A percentile compares a stretch with the other conserved stretches of the same genome.
Conservation (phyloP, 1,140 invertebrate species). For the Metopolophium dirhodum region DNA sequence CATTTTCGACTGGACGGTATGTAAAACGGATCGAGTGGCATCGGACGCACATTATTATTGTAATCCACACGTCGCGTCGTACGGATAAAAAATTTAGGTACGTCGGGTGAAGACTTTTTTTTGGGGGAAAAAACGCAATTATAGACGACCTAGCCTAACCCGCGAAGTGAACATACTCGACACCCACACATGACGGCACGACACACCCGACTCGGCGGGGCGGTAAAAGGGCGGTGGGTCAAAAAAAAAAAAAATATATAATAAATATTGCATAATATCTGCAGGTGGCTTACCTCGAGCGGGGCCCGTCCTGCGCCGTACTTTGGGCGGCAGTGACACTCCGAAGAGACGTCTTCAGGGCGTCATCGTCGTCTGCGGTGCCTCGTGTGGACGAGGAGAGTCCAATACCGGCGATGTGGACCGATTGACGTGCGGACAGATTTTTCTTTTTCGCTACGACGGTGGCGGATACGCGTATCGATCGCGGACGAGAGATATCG, state of each 20-base stretch:
- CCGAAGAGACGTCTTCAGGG: constrained; percentile 3
- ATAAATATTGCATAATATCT: no score
- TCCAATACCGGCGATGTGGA: background rate
- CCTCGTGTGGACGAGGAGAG: background rate
- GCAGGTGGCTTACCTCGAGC: background rate
- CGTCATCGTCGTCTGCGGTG: background rate
- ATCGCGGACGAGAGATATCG: background rate
- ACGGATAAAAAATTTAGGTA: no score
- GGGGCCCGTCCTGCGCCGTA: background rate
- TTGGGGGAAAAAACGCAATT: no score
- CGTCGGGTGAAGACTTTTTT: no score
- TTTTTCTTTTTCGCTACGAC: background rate
- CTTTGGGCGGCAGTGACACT: background rate
- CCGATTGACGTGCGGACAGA: background rate
- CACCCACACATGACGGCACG: no score
- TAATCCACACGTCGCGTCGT: background rate
- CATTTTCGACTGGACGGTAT: background rate
- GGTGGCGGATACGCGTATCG: background rate
- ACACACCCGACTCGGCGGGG: background rate
- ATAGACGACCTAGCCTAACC: background rate
- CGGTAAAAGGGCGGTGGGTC: background rate
- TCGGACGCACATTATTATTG: background rate
- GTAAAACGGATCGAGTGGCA: background rate
- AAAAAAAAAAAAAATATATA: background rate
- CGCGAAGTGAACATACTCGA: no score